These are phyloP conservation scores for Sander vitreus DNA, from an alignment of 2,113 vertebrate genomes.

Conservation along the genomic window DNA sequence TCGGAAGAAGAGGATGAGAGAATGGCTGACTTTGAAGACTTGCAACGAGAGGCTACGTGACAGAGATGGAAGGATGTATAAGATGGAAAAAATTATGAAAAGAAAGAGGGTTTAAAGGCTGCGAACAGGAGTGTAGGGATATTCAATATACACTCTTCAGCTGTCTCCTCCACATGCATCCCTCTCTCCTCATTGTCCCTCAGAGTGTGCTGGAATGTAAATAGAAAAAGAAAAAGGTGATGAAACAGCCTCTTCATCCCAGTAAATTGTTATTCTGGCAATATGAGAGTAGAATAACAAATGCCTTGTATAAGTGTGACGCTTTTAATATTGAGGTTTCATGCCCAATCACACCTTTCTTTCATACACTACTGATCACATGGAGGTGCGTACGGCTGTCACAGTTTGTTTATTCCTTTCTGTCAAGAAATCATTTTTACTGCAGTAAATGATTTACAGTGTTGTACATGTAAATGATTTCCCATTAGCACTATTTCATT, in stretches of 20 bases:
- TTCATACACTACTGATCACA: neutral
- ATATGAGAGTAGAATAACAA: conserved; percentile 30
- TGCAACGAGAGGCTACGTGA: conserved; percentile 4
- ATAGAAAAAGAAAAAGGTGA: conserved; percentile 33
- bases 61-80: neutral
- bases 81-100: conserved; percentile 23
- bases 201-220: conserved; percentile 8
- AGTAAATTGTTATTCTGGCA: conserved; percentile 39
- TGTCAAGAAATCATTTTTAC: conserved; percentile 1
- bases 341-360: conserved; percentile 7
- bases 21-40: conserved; percentile 26
- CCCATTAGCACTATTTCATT: neutral
- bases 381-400: neutral
- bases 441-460: neutral
- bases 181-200: conserved; percentile 22
- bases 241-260: conserved; percentile 44
- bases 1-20: neutral
- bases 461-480: neutral
- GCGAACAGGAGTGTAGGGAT: neutral
- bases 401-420: neutral
- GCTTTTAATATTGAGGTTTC: conserved; percentile 3
- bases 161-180: neutral
- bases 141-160: conserved; percentile 12
- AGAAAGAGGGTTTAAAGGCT: conserved; percentile 24
- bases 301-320: neutral